phyloP scores from a whole-genome alignment of 2,888 invertebrate genomes.

The Agapetus fuscipes region DNA sequence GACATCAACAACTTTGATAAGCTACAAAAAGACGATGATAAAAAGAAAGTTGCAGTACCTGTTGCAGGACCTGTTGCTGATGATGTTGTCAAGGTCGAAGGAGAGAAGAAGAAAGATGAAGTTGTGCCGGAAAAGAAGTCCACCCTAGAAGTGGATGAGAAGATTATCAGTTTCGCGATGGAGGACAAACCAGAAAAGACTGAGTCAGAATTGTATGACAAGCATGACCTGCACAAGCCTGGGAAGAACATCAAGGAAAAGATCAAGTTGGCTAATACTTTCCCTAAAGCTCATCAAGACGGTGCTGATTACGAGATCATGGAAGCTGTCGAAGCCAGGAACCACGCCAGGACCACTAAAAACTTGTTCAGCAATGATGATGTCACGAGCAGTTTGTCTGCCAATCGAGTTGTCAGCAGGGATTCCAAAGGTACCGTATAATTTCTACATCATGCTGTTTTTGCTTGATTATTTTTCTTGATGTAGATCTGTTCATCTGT shows the following conservation, averaged over 20 bases:
- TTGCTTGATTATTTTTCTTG: not conserved
- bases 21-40: slow-evolving; percentile 22
- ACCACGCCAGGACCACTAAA: slow-evolving; percentile 38
- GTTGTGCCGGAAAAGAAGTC: slow-evolving; percentile 24
- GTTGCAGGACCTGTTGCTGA: no score
- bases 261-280: slow-evolving; percentile 44
- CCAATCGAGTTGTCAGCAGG: slow-evolving; percentile 48
- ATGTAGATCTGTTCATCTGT: no score
- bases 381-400: slow-evolving; percentile 49
- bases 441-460: slow-evolving; percentile 7
- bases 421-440: slow-evolving; percentile 31
- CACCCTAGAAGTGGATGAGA: slow-evolving; percentile 42
- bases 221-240: slow-evolving; percentile 31
- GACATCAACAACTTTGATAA: slow-evolving; percentile 25
- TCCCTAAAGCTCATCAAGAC: slow-evolving; percentile 39
- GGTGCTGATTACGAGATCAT: slow-evolving; percentile 48
- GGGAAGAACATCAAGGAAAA: slow-evolving; percentile 44
- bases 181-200: slow-evolving; percentile 40
- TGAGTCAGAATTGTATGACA: slow-evolving; percentile 25
- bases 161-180: slow-evolving; percentile 43
- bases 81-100: slow-evolving; percentile 27
- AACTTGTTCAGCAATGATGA: slow-evolving; percentile 39
- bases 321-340: slow-evolving; percentile 49
- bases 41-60: slow-evolving; percentile 23
- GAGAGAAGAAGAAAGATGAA: slow-evolving; percentile 28